Evolutionary conservation across 2,113 vertebrate genomes (phyloP), one percentile per base, ranked within the genome.

Genomic region (Tachysurus vachellii): DNA sequence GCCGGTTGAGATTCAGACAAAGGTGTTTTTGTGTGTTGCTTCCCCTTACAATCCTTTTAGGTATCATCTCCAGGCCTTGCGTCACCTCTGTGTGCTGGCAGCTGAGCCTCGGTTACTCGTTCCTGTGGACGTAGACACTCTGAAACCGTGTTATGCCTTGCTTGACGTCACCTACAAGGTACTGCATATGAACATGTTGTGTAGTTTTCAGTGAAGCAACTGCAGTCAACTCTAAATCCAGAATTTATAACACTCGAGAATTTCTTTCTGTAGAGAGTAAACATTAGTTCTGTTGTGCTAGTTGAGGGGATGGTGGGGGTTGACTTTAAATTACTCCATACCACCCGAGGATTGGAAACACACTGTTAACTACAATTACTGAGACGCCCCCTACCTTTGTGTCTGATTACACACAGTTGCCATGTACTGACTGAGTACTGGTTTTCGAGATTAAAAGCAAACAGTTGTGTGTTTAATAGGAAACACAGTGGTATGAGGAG

Each of bases 121-220:
- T 0, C 98, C 98, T 0, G 96, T 99, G 77, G 98, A 99, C 0
- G 98, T 99, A 87, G 98, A 99, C 88, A 96, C 97, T 1, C 96
- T 97, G 88, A 96, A 94, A 0, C 97, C 98, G 16, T 99, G 98
- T 90, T 99, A 99, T 0, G 96, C 97, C 0, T 95, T 99, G 50
- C 91, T 99, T n/a, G 97, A 99, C 85, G 97, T 99, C 82, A 99
- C 97, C 0, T 99, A 99, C 87, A 97, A 97, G 97, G 98, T 97
- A 92, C 36, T 59, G 5, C 64, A 21, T 80, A 62, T 42, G 98
- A 97, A 92, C 28, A 50, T 44, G 7, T 36, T 44, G 21, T 7
- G 8, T 31, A 7, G 14, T 73, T 73, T 75, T 13, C 21, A 26
- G 11, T 75, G 71, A 76, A 23, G 73, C 26, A 75, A 21, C 10